Percentiles rank a stretch among this genome's conserved stretches.
Evolutionary conservation across 2,113 vertebrate species (phyloP).

Genomic region (Misgurnus anguillicaudatus): DNA sequence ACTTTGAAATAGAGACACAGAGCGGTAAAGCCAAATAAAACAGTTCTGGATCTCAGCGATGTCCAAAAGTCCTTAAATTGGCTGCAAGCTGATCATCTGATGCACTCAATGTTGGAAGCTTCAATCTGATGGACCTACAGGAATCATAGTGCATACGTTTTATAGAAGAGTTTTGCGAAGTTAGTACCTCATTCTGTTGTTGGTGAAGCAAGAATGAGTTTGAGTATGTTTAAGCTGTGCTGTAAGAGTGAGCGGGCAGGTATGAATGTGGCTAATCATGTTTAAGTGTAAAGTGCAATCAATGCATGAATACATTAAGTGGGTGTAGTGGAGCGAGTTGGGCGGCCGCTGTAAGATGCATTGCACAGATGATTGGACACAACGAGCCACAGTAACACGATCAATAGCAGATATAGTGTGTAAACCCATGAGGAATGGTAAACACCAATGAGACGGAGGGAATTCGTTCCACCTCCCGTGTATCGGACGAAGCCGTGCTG

Average conservation of each 20-base stretch:
- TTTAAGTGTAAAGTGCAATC: conserved; percentile 95
- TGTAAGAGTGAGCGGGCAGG: conserved; percentile 65
- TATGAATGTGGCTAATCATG: conserved; percentile 92
- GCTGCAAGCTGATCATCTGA: too few relatives aligned
- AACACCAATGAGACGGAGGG: conserved; percentile 66
- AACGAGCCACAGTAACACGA: conserved; percentile 86
- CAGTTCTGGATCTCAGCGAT: too few relatives aligned
- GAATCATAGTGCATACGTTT: neutral
- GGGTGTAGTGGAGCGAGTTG: conserved; percentile 94
- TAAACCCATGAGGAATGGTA: conserved; percentile 81
- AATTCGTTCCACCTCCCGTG: conserved; percentile 60
- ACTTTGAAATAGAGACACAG: conserved; percentile 43
- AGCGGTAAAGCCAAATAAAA: too few relatives aligned
- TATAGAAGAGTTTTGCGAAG: neutral
- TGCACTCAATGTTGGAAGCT: too few relatives aligned
- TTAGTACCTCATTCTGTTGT: too few relatives aligned
- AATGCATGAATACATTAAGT: conserved; percentile 98
- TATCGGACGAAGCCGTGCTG: neutral
- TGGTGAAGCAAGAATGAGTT: neutral
- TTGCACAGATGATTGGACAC: conserved; percentile 87
- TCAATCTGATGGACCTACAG: neutral
- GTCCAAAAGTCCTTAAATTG: too few relatives aligned
- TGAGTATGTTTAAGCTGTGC: conserved; percentile 6
- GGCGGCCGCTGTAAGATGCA: conserved; percentile 89
- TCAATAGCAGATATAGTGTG: conserved; percentile 90